These are phyloP conservation scores for Auanema sp. DNA, from an alignment of 2,888 invertebrate species.

Conservation along the genomic window DNA sequence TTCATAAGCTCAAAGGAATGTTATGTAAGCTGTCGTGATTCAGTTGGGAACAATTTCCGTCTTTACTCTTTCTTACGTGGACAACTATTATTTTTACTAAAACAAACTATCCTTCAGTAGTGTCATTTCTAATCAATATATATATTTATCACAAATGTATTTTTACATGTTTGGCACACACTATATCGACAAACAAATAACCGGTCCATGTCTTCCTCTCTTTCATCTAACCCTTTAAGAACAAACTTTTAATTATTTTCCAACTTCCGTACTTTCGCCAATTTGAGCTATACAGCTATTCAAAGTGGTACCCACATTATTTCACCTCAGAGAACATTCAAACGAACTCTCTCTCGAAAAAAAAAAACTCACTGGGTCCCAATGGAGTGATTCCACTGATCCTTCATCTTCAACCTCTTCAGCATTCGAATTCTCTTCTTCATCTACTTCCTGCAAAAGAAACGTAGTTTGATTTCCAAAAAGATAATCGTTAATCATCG, in stretches of 20 bases:
- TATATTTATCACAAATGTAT: not conserved
- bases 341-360: not conserved
- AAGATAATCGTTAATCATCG: no score
- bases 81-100: not conserved
- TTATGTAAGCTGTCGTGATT: no score
- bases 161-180: not conserved
- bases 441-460: constrained; percentile 17
- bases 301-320: not conserved
- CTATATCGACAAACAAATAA: not conserved
- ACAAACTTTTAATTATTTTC: constrained; percentile 1
- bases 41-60: not conserved
- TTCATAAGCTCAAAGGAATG: not conserved
- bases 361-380: constrained; percentile 51
- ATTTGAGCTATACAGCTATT: not conserved
- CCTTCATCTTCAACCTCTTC: constrained; percentile 41
- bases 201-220: no score
- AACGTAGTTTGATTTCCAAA: no score
- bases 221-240: no score
- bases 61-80: not conserved
- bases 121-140: not conserved
- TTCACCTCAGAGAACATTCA: constrained; percentile 1
- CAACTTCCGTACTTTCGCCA: not conserved
- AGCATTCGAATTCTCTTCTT: constrained; percentile 24
- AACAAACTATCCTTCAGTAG: not conserved
- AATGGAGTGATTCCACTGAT: constrained; percentile 52